phyloP scores from a whole-genome alignment of 2,888 invertebrate genomes.

The Eremobia ochroleuca region DNA sequence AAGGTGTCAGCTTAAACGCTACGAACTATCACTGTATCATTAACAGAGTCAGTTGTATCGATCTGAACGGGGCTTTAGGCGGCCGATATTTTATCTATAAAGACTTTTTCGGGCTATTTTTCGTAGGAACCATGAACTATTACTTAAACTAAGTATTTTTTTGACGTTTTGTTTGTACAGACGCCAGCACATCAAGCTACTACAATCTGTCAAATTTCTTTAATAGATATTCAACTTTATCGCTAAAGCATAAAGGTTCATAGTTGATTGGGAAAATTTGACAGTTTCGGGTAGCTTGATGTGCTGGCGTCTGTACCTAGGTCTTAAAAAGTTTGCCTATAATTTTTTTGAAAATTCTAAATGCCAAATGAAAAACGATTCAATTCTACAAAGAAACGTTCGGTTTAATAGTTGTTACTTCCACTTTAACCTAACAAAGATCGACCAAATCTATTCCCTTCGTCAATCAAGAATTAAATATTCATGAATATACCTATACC shows the following conservation, averaged over 20 bases:
- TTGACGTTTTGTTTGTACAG: too few relatives aligned
- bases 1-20: slow-evolving; percentile 42
- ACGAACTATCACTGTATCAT: slow-evolving; percentile 25
- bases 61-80: slow-evolving; percentile 3
- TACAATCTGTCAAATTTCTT: too few relatives aligned
- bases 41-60: slow-evolving; percentile 35
- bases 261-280: too few relatives aligned
- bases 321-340: neutral
- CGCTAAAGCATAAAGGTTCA: too few relatives aligned
- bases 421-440: slow-evolving; percentile 30
- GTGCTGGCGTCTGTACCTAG: too few relatives aligned
- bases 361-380: neutral
- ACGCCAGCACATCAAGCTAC: too few relatives aligned
- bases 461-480: slow-evolving; percentile 30
- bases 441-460: slow-evolving; percentile 43
- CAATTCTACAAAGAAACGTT: neutral
- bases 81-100: neutral
- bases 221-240: too few relatives aligned
- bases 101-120: neutral
- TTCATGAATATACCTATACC: slow-evolving; percentile 23
- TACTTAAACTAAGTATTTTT: neutral
- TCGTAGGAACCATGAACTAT: neutral
- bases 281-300: too few relatives aligned
- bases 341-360: neutral
- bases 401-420: neutral